Percentiles rank a stretch among this genome's conserved stretches.
These are phyloP conservation scores for Rhipidura dahli DNA, from an alignment of 2,113 vertebrate species.

Conservation along the genomic window DNA sequence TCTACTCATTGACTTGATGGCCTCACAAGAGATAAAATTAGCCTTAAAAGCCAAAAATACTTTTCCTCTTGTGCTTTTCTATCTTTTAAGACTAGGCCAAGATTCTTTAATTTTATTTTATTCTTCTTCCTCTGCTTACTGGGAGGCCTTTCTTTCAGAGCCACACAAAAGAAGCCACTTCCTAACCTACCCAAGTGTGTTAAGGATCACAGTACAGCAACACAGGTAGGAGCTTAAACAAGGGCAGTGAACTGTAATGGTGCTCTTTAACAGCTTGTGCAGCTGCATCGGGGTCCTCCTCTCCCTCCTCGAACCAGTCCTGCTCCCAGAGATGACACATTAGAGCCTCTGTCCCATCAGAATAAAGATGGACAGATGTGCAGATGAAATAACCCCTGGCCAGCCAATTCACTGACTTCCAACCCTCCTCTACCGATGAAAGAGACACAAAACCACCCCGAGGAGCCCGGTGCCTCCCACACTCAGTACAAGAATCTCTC, in stretches of 20 bases:
- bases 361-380: not conserved
- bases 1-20: slow-evolving; percentile 14
- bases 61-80: not conserved
- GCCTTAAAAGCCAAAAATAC: not conserved
- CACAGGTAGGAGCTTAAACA: not conserved
- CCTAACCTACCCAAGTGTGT: not conserved
- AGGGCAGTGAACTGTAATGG: not conserved
- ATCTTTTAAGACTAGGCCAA: not conserved
- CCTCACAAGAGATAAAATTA: not conserved
- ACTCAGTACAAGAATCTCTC: not conserved
- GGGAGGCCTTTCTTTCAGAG: not conserved
- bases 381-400: not conserved
- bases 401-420: not conserved
- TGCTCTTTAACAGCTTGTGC: not conserved
- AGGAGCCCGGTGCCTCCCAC: not conserved
- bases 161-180: not conserved
- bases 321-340: not conserved
- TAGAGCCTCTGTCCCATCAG: not conserved
- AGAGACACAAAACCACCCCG: not conserved
- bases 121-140: not conserved
- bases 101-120: not conserved
- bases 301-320: not conserved
- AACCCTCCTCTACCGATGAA: not conserved
- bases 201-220: not conserved
- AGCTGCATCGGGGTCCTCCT: not conserved